These are phyloP conservation scores for Peromyscus attwateri DNA, from an alignment of 2,797 vertebrate genomes.

Conservation along the genomic window DNA sequence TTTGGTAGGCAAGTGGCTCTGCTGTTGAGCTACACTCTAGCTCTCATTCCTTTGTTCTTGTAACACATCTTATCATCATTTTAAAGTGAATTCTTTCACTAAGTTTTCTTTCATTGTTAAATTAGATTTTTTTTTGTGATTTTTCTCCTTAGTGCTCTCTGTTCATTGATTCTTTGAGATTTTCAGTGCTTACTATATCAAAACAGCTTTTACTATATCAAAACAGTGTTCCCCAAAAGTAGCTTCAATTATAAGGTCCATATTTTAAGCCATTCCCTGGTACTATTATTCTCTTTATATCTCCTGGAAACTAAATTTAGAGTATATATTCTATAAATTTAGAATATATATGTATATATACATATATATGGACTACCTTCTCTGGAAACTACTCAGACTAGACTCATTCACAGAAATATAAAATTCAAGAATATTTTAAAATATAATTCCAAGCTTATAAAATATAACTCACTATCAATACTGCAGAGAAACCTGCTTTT, in stretches of 20 bases:
- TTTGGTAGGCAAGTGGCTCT: too few relatives aligned
- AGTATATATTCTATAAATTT: background rate
- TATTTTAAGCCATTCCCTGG: background rate
- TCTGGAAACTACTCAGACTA: background rate
- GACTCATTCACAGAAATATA: background rate
- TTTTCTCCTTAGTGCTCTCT: background rate
- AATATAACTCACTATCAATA: background rate
- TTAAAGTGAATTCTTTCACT: background rate
- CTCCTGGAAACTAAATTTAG: background rate
- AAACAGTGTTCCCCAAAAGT: background rate
- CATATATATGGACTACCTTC: background rate
- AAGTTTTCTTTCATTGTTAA: background rate
- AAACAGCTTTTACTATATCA: background rate
- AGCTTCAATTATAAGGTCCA: background rate
- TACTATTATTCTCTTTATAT: background rate
- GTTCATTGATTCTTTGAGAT: background rate
- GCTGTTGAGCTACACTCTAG: too few relatives aligned
- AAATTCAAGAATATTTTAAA: slow-evolving; percentile 25
- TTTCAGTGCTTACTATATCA: background rate
- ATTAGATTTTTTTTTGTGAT: background rate
- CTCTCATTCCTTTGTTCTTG: background rate
- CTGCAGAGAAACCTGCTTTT: background rate
- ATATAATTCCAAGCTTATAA: background rate
- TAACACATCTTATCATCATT: background rate
- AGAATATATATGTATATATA: background rate